phyloP scores from a whole-genome alignment of 2,113 vertebrate genomes.

The Malurus cyaneus region DNA sequence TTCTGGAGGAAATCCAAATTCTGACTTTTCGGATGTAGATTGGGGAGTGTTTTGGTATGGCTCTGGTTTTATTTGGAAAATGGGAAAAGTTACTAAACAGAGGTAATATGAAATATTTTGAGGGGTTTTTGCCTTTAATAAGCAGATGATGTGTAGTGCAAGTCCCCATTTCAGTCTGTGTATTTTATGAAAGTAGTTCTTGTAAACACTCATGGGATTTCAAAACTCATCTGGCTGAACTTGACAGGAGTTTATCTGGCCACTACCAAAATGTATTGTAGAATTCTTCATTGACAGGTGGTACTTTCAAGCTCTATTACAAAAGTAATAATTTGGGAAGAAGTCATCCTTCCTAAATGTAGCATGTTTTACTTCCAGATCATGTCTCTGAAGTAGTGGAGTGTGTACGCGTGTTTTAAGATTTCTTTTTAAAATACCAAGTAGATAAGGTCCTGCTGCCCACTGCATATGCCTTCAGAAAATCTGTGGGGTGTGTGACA shows the following conservation, averaged over 20 bases:
- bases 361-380: neutral
- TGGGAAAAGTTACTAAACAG: neutral
- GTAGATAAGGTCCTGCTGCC: neutral
- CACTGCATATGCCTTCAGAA: neutral
- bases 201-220: accelerated
- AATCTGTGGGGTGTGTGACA: neutral
- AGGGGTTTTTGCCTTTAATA: neutral
- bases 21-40: neutral
- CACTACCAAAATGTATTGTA: neutral
- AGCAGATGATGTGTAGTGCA: neutral
- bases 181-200: neutral
- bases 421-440: neutral
- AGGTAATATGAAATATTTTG: accelerated
- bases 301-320: neutral
- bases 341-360: neutral
- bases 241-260: neutral
- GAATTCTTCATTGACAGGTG: neutral
- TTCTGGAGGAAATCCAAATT: neutral
- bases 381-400: neutral
- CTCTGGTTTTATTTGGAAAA: neutral
- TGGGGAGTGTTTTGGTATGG: neutral
- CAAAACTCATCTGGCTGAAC: neutral
- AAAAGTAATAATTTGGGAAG: neutral
- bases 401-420: neutral
- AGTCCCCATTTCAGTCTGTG: accelerated